These are phyloP conservation scores for Drosophila melanica DNA, from an alignment of 1,140 invertebrate genomes.

Conservation along the genomic window DNA sequence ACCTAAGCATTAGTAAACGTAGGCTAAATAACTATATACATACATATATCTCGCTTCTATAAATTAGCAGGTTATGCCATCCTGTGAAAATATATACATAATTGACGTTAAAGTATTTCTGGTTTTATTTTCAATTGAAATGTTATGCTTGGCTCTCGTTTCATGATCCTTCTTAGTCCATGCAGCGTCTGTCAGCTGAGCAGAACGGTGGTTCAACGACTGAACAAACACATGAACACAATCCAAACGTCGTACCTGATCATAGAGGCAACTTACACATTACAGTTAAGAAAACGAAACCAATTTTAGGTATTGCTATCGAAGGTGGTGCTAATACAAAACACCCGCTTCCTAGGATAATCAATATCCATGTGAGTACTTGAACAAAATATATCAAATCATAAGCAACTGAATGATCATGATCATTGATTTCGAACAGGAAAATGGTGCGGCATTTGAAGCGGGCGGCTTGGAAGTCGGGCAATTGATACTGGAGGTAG, in stretches of 20 bases:
- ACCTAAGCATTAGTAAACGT: constrained; percentile 29
- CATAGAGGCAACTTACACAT: constrained; percentile 93
- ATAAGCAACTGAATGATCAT: not conserved
- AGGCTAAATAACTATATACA: constrained; percentile 20
- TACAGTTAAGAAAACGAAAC: constrained; percentile 95
- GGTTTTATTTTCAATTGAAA: not conserved
- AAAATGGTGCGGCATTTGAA: constrained; percentile 96
- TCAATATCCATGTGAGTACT: constrained; percentile 95
- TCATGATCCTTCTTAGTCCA: constrained; percentile 89
- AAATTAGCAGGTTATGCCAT: constrained; percentile 8
- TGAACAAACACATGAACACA: constrained; percentile 86
- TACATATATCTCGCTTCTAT: constrained; percentile 4
- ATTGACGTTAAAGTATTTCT: not conserved
- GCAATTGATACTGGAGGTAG: constrained; percentile 96
- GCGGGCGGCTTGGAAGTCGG: constrained; percentile 96
- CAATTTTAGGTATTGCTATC: constrained; percentile 97
- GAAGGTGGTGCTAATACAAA: constrained; percentile 98
- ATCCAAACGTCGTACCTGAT: constrained; percentile 90
- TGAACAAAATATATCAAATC: no score
- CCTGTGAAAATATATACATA: not conserved
- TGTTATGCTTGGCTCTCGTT: constrained; percentile 33
- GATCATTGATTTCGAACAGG: constrained; percentile 85
- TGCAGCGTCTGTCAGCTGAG: constrained; percentile 87
- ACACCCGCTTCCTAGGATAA: constrained; percentile 96
- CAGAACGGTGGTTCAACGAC: constrained; percentile 86